Evolutionary conservation across 2,888 invertebrate genomes (phyloP), one percentile per base, ranked within the genome.

Genomic region (Drosophila picticornis): DNA sequence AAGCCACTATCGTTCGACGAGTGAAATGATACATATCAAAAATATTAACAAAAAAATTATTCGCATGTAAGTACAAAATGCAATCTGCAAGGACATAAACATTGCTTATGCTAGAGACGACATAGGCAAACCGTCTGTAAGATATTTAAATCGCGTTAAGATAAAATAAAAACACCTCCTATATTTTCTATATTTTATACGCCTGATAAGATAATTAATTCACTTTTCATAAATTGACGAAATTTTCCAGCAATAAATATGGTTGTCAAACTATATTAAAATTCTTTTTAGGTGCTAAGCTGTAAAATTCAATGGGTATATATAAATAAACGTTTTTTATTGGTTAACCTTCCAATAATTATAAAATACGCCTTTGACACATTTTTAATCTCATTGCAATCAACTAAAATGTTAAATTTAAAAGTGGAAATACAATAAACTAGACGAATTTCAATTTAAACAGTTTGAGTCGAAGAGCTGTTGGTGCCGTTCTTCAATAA

Each of bases 301-400:
- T 13, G 22, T 46, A 22, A 7, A 46, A 13, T 46, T 46, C 3
- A 13, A 13, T 46, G 7, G 27, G 27, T 48, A 9, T 48, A 9
- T 25, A 7, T 16, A n/a, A n/a, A 16, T 19, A 9, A 48, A 27
- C 10, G 2, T 29, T 13, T 27, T 10, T 29, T 13, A 29, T 51
- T 19, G 29, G n/a, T 6, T 22, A 7, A n/a, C 36, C 36, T 19
- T 36, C 19, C 10, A 46, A 34, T 59, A n/a, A 40, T 4, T 29
- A 25, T 7, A 22, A 50, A 40, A 50, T 57, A 43, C n/a, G 22
- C 29, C 32, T 5, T 61, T 66, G 60, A 51, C 60, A 29, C 51
- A 68, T 77, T 51, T 55, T 77, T 65, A 77, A 72, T 72, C 62
- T 22, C 3, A 34, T 27, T 60, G 60, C 60, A 52, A 63, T 59